Evolutionary conservation across 1,140 invertebrate genomes (phyloP), one percentile per base, ranked within the genome.

Genomic region (Liolophura sinensis): DNA sequence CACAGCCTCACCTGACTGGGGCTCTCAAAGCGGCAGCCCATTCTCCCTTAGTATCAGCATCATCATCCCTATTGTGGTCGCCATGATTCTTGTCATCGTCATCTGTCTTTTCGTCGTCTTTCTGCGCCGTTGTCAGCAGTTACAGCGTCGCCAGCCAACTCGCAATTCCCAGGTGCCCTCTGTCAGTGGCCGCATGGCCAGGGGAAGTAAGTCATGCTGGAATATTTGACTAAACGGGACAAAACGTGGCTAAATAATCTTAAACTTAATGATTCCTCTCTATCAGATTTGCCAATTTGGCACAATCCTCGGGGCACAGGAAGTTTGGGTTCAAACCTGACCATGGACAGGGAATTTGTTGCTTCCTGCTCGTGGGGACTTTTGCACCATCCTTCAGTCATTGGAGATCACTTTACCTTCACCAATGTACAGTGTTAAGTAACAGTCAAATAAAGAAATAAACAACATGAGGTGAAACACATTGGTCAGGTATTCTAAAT

Each of bases 51-150:
- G 68, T 16, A 61, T 73, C 25, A 68, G 72, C 60, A 70, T 75
- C 51, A 70, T 75, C 14, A 73, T 75, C 40, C 74, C 74, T 1
- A 62, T 75, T 1, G 74, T 73, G 22, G 65, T 75, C 20, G 68
- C 70, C 27, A 58, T 73, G n/a, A 73, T 75, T 62, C 65, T 75
- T 18, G 60, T 75, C 52, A 56, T 75, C 22, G 62, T 75, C 27
- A 59, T 75, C 31, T 70, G 65, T 60, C 61, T 75, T 16, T 68
- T 75, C n/a, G 64, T 73, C 65, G 55, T 75, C 52, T 65, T 75
- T 51, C 66, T 75, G 40, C 64, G 71, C n/a, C 67, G 74, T 55
- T 75, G 72, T 68, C 68, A 67, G 6, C 61, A 58, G 20, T 66
- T 68, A 0, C 59, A 51, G n/a, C 57, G 63, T 46, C n/a, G 56